phyloP scores from a whole-genome alignment of 2,888 invertebrate species.

The Melitaea athalia region DNA sequence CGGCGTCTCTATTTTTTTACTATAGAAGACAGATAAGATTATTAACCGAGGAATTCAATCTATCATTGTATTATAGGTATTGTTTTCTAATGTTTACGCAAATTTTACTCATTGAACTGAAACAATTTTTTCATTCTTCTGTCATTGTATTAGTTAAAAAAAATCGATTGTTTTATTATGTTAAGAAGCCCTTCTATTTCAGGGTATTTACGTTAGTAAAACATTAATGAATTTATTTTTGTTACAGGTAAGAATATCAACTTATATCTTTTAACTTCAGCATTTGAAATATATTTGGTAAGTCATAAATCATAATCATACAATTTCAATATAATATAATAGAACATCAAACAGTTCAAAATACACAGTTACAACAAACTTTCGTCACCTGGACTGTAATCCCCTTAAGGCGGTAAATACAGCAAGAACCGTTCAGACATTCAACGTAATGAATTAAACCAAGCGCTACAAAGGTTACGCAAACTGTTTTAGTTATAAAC shows the following conservation, averaged over 20 bases:
- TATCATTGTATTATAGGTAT: too few relatives aligned
- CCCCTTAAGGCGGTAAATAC: background rate
- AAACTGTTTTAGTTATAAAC: constrained; percentile 34
- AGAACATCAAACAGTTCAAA: background rate
- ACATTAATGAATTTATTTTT: background rate
- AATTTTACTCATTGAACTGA: too few relatives aligned
- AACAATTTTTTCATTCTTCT: too few relatives aligned
- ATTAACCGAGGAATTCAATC: too few relatives aligned
- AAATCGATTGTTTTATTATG: too few relatives aligned
- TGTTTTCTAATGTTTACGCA: too few relatives aligned
- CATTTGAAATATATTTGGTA: background rate
- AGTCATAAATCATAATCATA: background rate
- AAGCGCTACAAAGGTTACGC: constrained; percentile 5
- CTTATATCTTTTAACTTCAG: background rate
- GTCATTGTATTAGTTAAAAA: too few relatives aligned
- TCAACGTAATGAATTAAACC: constrained; percentile 4
- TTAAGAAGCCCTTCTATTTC: too few relatives aligned
- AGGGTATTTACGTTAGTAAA: background rate
- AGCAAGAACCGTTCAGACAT: background rate
- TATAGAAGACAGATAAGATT: too few relatives aligned
- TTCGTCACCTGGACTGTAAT: background rate
- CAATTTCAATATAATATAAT: background rate
- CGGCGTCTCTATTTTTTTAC: too few relatives aligned
- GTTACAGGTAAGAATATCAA: constrained; percentile 1
- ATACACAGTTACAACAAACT: background rate